phyloP scores from a whole-genome alignment of 1,140 invertebrate species.

The Pseudachorutes palmiensis region DNA sequence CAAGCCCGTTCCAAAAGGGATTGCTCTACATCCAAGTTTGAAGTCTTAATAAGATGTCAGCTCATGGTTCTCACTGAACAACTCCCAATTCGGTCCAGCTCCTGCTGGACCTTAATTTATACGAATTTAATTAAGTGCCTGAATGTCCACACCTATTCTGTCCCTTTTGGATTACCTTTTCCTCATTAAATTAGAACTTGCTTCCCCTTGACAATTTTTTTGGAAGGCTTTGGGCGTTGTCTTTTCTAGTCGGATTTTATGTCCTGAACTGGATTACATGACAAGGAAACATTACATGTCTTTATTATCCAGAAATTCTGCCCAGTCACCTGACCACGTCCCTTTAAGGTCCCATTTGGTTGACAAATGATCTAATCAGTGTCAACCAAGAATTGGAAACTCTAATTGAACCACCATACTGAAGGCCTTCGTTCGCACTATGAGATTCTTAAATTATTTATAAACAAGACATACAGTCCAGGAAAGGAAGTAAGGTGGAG shows the following conservation, averaged over 20 bases:
- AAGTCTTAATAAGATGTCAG: too few relatives aligned
- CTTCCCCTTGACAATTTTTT: background rate
- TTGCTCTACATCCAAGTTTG: too few relatives aligned
- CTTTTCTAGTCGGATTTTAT: too few relatives aligned
- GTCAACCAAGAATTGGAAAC: background rate
- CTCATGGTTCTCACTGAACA: too few relatives aligned
- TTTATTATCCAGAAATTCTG: background rate
- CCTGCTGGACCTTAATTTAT: background rate
- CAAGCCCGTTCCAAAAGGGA: too few relatives aligned
- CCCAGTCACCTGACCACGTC: background rate
- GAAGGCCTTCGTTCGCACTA: too few relatives aligned
- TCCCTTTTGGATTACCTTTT: too few relatives aligned
- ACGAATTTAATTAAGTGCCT: background rate
- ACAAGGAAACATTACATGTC: background rate
- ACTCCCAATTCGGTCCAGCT: too few relatives aligned
- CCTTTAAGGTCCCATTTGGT: background rate
- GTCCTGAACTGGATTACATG: background rate
- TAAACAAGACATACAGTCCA: too few relatives aligned
- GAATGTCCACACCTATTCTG: background rate
- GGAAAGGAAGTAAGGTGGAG: too few relatives aligned
- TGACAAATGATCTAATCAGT: background rate
- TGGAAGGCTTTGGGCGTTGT: background rate
- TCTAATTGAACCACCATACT: too few relatives aligned
- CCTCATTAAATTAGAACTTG: background rate
- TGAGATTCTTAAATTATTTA: too few relatives aligned